Evolutionary conservation across 2,888 invertebrate species (phyloP), one percentile per base, ranked within the genome.

Genomic region (Stratiomys singularior): DNA sequence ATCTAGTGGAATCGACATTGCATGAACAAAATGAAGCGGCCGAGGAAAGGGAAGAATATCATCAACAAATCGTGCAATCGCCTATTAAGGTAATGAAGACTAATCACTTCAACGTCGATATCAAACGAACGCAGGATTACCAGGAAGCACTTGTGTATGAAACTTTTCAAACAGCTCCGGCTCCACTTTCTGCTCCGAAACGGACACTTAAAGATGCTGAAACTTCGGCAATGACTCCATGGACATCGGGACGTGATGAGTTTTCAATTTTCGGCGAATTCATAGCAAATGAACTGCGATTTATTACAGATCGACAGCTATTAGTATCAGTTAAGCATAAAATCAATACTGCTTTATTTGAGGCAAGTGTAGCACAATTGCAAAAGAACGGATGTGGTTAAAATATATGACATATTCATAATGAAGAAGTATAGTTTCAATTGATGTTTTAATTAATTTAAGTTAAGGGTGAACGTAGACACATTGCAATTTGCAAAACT

Each of bases 221-320:
- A 27, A 60, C 63, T 47, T 15, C 30, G 74, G 27, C 81, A 80
- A 63, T 15, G 46, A 7, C 77, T 52, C 71, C 46, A 1, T 56
- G 69, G 11, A 67, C 37, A 56, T 56, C 80, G 78, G 83, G 80
- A 47, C 84, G 90, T 79, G 90, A 91, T 82, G 90, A 91, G 79
- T 90, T 89, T 82, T 84, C 89, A 11, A 89, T 90, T 0, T 91
- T 90, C 74, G 90, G 91, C 7, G 91, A 91, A 84, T 90, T 90
- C 80, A 86, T 91, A 76, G 90, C 90, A 0, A 90, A 90, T 82
- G 90, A 90, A 82, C 85, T 90, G 81, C 85, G 91, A 5, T 89
- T 89, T 47, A 85, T 90, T 21, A 88, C 88, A 83, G 90, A 89
- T 23, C 88, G 90, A 64, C 90, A 90, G 81, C 89, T 90, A 78